Base-by-base conservation (phyloP, 2,888 invertebrate species). In the Ectobius pallidus region DNA sequence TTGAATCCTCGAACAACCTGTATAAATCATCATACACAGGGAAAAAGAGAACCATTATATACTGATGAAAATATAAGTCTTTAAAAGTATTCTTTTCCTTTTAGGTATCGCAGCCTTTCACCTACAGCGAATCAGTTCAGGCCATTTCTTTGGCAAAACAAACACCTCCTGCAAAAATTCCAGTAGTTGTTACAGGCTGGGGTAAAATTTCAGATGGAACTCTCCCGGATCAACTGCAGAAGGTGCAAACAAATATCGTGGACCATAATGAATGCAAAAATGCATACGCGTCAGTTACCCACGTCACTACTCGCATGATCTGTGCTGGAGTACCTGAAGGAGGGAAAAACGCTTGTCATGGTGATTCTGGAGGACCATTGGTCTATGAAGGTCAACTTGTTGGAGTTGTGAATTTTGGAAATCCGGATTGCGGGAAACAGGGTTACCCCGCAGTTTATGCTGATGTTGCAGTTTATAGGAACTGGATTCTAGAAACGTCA, bases 311-410 rank as follows among this genome's bases (percentile, higher is more conserved):
- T 16, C 83, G 84, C 22, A 87, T 87, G 87, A 84, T 87, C 77
- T 87, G 87, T 71, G 87, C 87, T 0, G 87, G 86, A 0, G 30
- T 42, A 14, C 32, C 82, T 0, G 84, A 85, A 3, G 84, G 85
- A 65, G 87, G 87, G 78, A 62, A 39, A 2, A 2, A 18, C 9
- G 85, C 87, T 65, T 87, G 87, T 69, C 85, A 87, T 82, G 67
- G 67, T 2, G 67, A 67, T 7, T 46, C 46, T 9, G 67, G 67
- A 11, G 67, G 46, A 7, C 67, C 67, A 1, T 46, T 67, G 14
- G 44, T 67, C 9, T 20, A 18, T n/a, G 42, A 16, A 1, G 67
- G 44, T 6, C 9, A 30, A 1, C 16, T 46, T 9, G 18, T 25
- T 11, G 67, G 61, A 1, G n/a, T 61, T 16, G 61, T 18, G 0